A percentile compares a stretch with the other conserved stretches of the same genome.
Conservation (phyloP, 2,113 vertebrate species). For the Cariama cristata region DNA sequence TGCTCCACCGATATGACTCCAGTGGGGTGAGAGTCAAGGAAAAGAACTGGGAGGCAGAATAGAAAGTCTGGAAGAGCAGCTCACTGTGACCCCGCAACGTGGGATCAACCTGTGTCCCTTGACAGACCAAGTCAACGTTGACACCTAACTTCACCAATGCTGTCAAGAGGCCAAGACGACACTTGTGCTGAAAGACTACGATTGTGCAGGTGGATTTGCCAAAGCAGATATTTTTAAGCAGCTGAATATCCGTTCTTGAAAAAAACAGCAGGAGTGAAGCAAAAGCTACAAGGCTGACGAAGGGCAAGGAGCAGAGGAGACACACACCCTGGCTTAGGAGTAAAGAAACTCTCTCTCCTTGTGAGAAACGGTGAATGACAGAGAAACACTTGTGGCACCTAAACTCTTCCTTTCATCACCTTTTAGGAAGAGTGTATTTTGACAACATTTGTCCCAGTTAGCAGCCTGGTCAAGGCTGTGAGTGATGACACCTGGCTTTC, state of each 20-base stretch:
- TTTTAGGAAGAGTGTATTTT: not conserved
- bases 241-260: not conserved
- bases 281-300: not conserved
- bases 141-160: not conserved
- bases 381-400: not conserved
- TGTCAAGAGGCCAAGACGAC: not conserved
- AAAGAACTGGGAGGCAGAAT: not conserved
- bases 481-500: not conserved
- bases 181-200: not conserved
- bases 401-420: constrained; percentile 1
- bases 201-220: not conserved
- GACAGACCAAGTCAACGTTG: rapidly evolving
- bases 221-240: not conserved
- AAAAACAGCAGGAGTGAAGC: not conserved
- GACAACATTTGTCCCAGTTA: not conserved
- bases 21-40: not conserved
- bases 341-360: not conserved
- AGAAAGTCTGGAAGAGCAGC: not conserved
- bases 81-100: rapidly evolving
- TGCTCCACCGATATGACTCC: not conserved
- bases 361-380: not conserved
- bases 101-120: not conserved
- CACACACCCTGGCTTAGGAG: not conserved
- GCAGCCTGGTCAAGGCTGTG: not conserved
- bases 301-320: not conserved